Evolutionary conservation across 2,888 invertebrate genomes (phyloP), one percentile per base, ranked within the genome.

Genomic region (Drosophila putrida): DNA sequence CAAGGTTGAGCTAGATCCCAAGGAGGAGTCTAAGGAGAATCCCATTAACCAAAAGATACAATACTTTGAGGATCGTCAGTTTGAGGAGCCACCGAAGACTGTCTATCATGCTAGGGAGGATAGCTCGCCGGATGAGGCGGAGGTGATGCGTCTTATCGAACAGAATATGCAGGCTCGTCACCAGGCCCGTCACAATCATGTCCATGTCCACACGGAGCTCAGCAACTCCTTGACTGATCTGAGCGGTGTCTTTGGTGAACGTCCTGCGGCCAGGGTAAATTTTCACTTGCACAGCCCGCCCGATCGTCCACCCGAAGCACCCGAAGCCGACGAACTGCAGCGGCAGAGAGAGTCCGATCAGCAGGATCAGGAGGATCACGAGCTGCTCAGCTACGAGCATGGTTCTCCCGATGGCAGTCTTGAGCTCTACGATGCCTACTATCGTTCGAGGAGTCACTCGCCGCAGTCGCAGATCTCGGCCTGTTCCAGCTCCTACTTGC

Each of bases 181-280:
- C 27, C 39, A 71, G 43, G 75, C 86, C 8, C n/a, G 73, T 8
- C 71, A 59, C 25, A 38, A 13, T 8, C 59, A 53, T 4, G 47
- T 71, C 15, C 75, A 50, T n/a, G 11, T 64, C 20, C 91, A 91
- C 58, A 86, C 86, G n/a, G 91, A 92, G 54, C 71, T 92, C n/a
- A 92, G 91, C 65, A 91, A 90, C 28, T 93, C 93, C 0, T 79
- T 91, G 5, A 91, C 96, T 35, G 95, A 96, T 91, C 93, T 97
- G 61, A 96, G 96, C 88, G 97, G 97, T 78, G 93, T 96, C n/a
- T 97, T 96, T 88, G 97, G 97, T 0, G 97, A 97, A 91, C 94
- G 93, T 28, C 94, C 95, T 75, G 93, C 82, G 3, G 82, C 90
- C 2, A 80, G 91, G 0, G 84, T 89, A 91, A 92, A 92, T 92